Evolutionary conservation across 2,797 vertebrate genomes (phyloP), one percentile per base, ranked within the genome.

Genomic region (Syngnathus rostellatus): DNA sequence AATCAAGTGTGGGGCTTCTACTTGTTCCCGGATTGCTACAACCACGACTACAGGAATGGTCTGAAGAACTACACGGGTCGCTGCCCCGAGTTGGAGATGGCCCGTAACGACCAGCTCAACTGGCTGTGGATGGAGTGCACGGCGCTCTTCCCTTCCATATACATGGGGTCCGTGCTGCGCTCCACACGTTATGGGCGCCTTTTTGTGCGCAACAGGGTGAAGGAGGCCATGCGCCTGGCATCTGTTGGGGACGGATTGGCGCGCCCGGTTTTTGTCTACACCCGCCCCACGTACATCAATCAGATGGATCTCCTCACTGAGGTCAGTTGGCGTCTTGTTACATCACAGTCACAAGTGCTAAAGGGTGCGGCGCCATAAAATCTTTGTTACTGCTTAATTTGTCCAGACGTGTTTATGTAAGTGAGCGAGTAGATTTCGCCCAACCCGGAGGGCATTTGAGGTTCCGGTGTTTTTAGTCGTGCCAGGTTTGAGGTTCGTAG

Each of bases 1-100:
- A 90, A 88, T 59, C 94, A 96, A 14, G 88, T 98, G 23, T 99
- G 97, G 97, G 97, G 97, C 8, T 99, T 92, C 86, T 99, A 99
- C 82, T 91, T 99, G 75, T 99, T 98, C 78, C 97, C 97, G 0
- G 96, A 99, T 83, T 99, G 97, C 82, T 98, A 99, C 79, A 99
- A 99, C 87, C 97, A 98, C 0, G 91, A 98, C 85, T 99, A 99
- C 79, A 91, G 76, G 76, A 91, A 79, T 64, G 92, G 90, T 77
- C 81, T 91, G 80, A 84, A 90, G 11, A 93, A 88, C 83, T 99
- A 99, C 83, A 96, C 94, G 0, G 97, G 97, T 31, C 93, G 83
- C 70, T 99, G 97, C 74, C 97, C 97, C 0, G 86, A 83, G 0
- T 83, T 94, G 53, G 97, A 99, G 79, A 82, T 92, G 62, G 66